These are phyloP conservation scores for Ethmia dodecea DNA, from an alignment of 2,888 invertebrate species.

Conservation along the genomic window DNA sequence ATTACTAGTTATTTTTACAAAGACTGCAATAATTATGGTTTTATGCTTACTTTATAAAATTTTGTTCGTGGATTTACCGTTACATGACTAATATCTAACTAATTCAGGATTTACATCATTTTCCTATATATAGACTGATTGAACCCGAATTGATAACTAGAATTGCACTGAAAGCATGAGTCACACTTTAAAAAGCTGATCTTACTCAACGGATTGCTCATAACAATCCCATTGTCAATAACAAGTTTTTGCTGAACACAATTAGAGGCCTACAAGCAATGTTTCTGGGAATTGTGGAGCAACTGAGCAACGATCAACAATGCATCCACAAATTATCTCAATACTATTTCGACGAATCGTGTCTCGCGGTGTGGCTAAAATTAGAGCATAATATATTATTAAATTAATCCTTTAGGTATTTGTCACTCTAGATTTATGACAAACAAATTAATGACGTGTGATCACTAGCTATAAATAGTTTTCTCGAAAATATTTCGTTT, in stretches of 20 bases:
- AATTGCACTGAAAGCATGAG: slow-evolving; percentile 30
- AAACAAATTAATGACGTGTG: no score
- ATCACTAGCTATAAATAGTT: no score
- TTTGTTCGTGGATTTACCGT: no score
- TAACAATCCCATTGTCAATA: slow-evolving; percentile 55
- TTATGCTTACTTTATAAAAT: no score
- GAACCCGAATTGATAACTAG: not conserved
- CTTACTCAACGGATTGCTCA: slow-evolving; percentile 57
- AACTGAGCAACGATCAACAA: slow-evolving; percentile 21
- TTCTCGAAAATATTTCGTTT: no score
- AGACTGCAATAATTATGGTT: no score
- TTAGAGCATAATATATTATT: not conserved
- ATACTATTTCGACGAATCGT: not conserved
- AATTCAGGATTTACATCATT: no score
- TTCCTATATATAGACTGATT: not conserved
- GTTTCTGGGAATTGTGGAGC: slow-evolving; percentile 30
- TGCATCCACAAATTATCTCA: slow-evolving; percentile 14
- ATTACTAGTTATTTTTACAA: no score
- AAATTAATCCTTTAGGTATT: no score
- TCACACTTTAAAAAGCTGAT: slow-evolving; percentile 44
- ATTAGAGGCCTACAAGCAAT: slow-evolving; percentile 44
- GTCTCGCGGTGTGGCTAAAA: not conserved
- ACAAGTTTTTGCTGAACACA: slow-evolving; percentile 54
- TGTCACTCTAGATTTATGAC: not conserved
- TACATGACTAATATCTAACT: no score